Evolutionary conservation across 2,888 invertebrate species (phyloP), one percentile per base, ranked within the genome.

Genomic region (Portevinia maculata): DNA sequence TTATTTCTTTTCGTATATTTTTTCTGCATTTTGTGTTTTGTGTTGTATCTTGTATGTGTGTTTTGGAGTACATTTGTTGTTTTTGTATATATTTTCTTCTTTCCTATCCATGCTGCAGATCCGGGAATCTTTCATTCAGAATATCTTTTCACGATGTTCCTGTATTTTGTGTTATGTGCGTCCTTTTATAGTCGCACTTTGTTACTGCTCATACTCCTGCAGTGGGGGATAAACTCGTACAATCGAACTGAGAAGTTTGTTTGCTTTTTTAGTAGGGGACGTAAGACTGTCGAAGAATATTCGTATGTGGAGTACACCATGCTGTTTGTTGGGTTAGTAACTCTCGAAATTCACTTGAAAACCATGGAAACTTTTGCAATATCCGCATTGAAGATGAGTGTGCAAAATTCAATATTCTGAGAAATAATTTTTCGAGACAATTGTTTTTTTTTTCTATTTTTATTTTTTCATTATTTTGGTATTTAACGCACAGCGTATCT

Each of bases 331-430:
- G 65, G 39, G 28, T 59, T 65, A 74, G 65, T 65, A 74, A 74
- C 62, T 74, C 48, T 41, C 34, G 67, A 73, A 81, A 76, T 76
- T 83, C 64, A 70, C 81, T 76, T 13, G 34, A 28, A 69, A 60
- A 15, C 69, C 71, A 76, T 76, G 71, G 76, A 83, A 83, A 83
- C 81, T 83, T 83, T 83, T 60, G 76, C 81, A 83, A 83, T 83
- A 83, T 76, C 52, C 71, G 3, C 65, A 71, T 71, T 76, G 53
- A 60, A 70, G 65, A 65, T 65, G 69, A 64, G 75, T 52, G 79
- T 57, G 79, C 44, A 62, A 64, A 70, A 83, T 76, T 71, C 71
- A 83, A 76, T 83, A 76, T 83, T 39, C 64, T 34, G 53, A 37
- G 30, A 76, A 83, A 83, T 83, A 60, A 76, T 70, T 81, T 70